Base-by-base conservation (phyloP, 2,888 invertebrate genomes). In the Argynnis bischoffii region DNA sequence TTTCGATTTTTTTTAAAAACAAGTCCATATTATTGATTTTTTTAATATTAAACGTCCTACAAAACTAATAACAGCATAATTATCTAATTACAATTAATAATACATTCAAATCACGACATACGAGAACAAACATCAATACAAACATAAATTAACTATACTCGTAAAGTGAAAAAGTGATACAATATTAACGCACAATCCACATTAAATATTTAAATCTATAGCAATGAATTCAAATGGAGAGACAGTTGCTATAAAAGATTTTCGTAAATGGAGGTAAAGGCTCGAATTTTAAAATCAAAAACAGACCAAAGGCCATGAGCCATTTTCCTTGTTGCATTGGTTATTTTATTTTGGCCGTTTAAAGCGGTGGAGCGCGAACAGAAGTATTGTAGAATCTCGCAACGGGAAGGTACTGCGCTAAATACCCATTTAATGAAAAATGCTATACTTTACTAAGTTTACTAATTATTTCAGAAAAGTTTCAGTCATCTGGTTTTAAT, bases 341-440 rank as follows among this genome's bases (percentile, higher is more conserved):
- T 64, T 66, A 64, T 69, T 64, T 71, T 66, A 69, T 71, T 69
- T 71, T 66, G 21, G 60, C 54, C 64, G 60, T 64, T 67, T 71
- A 69, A 56, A 66, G 55, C 55, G 54, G 64, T 16, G 51, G 53
- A 56, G 60, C 60, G 14, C 53, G 60, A 68, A 69, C 69, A 69
- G 67, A 69, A 66, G 69, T 64, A 64, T 56, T 61, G 57, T 64
- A 51, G 64, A 67, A 47, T 55, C 60, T 60, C 11, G 60, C 16
- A 57, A 48, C 59, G 56, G 60, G 53, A 15, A 18, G 47, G 55
- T n/a, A 59, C 26, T 63, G 63, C 54, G 53, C 41, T 65, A 53
- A 47, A 11, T 50, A 46, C 53, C 41, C 57, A 63, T 48, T 57
- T 41, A 50, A 51, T 61, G 51, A 61, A 35, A 21, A 41, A 41